Evolutionary conservation across 2,888 invertebrate genomes (phyloP).

Genomic region (Alitta virens): DNA sequence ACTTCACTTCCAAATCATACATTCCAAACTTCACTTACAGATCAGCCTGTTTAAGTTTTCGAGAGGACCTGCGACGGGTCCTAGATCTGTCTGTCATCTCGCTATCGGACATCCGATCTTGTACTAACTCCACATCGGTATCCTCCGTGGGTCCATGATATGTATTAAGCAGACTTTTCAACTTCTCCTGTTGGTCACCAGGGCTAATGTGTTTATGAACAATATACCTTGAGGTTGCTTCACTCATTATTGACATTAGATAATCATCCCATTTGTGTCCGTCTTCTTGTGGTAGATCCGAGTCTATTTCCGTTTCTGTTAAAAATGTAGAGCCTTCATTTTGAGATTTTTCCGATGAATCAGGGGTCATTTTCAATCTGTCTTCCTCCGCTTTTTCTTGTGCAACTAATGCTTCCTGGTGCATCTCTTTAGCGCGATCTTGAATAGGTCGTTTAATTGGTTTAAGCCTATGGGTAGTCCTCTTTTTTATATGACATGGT

Average conservation of each 20-base stretch:
- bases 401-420: constrained; percentile 34
- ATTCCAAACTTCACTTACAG: not conserved
- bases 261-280: constrained; percentile 49
- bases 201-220: constrained; percentile 41
- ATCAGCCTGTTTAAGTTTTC: not conserved
- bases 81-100: constrained; percentile 18
- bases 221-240: constrained; percentile 54
- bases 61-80: not conserved
- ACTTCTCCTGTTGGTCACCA: constrained; percentile 35
- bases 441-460: constrained; percentile 40
- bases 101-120: constrained; percentile 41
- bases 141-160: constrained; percentile 46
- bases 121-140: constrained; percentile 38
- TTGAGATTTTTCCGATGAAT: too few species aligned
- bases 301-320: too few species aligned
- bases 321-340: too few species aligned
- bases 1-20: not conserved
- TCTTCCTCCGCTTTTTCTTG: constrained; percentile 12
- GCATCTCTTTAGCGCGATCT: constrained; percentile 39
- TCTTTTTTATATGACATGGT: constrained; percentile 43
- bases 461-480: constrained; percentile 37
- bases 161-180: constrained; percentile 35
- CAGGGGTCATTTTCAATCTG: not conserved
- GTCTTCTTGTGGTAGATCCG: too few species aligned
- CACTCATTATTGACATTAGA: constrained; percentile 48